These are phyloP conservation scores for Pocillopora damicornis DNA, from an alignment of 64 coral and sea anemone genomes.

Conservation along the genomic window DNA sequence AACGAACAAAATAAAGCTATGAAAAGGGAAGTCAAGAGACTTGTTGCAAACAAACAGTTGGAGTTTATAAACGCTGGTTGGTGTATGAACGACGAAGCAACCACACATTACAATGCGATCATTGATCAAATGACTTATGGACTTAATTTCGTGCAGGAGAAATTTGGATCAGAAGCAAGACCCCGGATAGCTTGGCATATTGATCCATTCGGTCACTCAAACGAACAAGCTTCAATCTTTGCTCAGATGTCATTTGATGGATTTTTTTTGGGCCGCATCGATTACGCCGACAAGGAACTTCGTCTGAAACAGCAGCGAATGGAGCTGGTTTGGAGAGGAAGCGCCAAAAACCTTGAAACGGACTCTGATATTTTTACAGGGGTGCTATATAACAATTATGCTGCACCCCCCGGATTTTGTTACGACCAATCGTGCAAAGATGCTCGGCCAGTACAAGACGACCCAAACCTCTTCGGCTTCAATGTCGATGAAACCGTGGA, in stretches of 20 bases:
- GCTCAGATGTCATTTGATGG: conserved; percentile 73
- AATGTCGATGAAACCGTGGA: conserved; percentile 47
- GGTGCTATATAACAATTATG: conserved; percentile 50
- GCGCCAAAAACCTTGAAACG: conserved; percentile 41
- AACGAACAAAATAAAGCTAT: conserved; percentile 42
- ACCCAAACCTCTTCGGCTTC: conserved; percentile 32
- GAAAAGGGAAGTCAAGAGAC: conserved; percentile 36
- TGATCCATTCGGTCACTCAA: conserved; percentile 68
- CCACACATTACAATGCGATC: conserved; percentile 64
- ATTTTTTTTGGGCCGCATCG: conserved; percentile 59
- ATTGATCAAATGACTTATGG: conserved; percentile 74
- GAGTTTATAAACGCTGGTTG: conserved; percentile 71
- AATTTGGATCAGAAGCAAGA: conserved; percentile 56
- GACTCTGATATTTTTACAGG: conserved; percentile 58
- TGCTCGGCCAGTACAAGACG: conserved; percentile 38
- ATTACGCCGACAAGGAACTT: conserved; percentile 40
- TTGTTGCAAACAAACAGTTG: conserved; percentile 33
- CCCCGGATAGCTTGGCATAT: conserved; percentile 66
- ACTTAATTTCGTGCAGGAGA: conserved; percentile 57
- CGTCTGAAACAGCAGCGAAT: conserved; percentile 54
- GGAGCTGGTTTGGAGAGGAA: conserved; percentile 67
- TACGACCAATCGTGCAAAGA: conserved; percentile 48
- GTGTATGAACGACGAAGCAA: conserved; percentile 72
- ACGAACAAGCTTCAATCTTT: conserved; percentile 61
- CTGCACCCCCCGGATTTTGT: conserved; percentile 48